Evolutionary conservation across 2,888 invertebrate species (phyloP), one percentile per base, ranked within the genome.

Genomic region (Nomada hirtipes): DNA sequence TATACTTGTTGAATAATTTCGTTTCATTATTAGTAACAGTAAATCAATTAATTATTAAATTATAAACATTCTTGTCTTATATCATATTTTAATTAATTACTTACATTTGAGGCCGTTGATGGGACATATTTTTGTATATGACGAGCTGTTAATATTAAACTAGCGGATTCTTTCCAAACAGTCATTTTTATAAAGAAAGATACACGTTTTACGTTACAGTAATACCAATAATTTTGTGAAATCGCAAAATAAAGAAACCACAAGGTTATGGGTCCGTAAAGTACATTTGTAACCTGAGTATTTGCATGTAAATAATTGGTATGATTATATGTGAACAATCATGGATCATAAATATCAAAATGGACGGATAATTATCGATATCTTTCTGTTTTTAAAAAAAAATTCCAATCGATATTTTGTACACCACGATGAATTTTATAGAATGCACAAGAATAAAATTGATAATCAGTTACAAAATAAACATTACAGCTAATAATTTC

Each of bases 141-240:
- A 69, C 88, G 84, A 50, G 95, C 95, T 79, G 96, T 94, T 87
- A 96, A 92, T 91, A 97, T 96, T 91, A 96, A 92, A 91, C 95
- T 95, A 63, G 96, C 96, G 23, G 96, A 95, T 92, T 96, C 95
- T 90, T 95, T 95, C 95, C 96, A 96, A 89, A 93, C 91, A 93
- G 95, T 95, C 90, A 95, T 92, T 71, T 26, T 69, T 26, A 26
- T 0, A 26, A 47, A 36, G 11, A 4, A 57, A 50, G 59, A 36
- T 2, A 29, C 36, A 50, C 29, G 53, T 64, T 9, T 23, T 7
- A 60, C 79, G 53, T 57, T 55, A 55, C 50, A 18, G 13, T 29
- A 44, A 47, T 20, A 52, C 42, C 11, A 3, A 42, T 20, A 18
- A 68, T 74, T 60, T 69, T 29, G 15, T 47, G 47, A 60, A 53